phyloP scores from a whole-genome alignment of 1,140 invertebrate genomes.

The Lucilia sericata region DNA sequence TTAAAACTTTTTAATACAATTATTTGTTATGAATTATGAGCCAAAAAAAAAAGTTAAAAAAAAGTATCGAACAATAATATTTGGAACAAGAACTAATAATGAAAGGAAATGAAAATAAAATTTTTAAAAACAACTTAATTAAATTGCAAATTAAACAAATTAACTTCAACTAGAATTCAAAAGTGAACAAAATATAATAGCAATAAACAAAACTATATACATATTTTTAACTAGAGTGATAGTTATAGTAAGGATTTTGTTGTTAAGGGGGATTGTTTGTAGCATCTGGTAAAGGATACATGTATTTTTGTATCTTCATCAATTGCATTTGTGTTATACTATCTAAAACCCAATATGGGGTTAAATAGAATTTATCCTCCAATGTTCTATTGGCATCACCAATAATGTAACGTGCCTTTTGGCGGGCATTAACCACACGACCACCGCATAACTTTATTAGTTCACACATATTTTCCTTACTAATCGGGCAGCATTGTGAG shows the following conservation, averaged over 20 bases:
- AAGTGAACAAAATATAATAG: constrained; percentile 29
- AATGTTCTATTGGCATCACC: constrained; percentile 61
- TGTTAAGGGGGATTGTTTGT: background rate
- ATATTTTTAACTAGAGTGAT: too few species aligned
- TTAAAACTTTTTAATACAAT: too few species aligned
- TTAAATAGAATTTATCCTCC: constrained; percentile 64
- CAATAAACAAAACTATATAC: constrained; percentile 9
- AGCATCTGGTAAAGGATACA: background rate
- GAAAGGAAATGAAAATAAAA: background rate
- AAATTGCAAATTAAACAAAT: background rate
- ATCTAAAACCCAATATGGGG: constrained; percentile 70
- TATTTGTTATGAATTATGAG: too few species aligned
- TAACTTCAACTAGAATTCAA: background rate
- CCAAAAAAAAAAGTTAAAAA: too few species aligned
- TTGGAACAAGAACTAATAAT: too few species aligned
- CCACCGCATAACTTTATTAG: constrained; percentile 69
- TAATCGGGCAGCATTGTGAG: constrained; percentile 56
- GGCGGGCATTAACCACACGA: constrained; percentile 60
- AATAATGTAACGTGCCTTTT: constrained; percentile 69
- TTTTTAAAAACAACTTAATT: too few species aligned
- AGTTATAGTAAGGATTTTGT: too few species aligned
- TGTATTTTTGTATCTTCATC: constrained; percentile 53
- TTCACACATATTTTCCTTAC: constrained; percentile 68
- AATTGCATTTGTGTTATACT: constrained; percentile 62
- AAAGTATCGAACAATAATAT: too few species aligned